These are phyloP conservation scores for Phaedon cochleariae DNA, from an alignment of 2,888 invertebrate species.

Conservation along the genomic window DNA sequence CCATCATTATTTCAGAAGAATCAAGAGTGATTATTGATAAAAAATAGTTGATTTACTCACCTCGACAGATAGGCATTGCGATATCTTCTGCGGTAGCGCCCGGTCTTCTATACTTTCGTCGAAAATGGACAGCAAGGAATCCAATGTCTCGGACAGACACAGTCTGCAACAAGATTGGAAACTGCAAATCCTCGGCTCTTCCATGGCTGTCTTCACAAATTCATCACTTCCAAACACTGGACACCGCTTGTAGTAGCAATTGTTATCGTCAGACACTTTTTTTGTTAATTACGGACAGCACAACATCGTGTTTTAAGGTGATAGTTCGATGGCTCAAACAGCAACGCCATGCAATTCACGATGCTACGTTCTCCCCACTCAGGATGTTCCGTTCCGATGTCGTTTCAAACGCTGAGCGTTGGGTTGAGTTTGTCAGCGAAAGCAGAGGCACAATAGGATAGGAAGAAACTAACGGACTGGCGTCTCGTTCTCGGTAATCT, in stretches of 20 bases:
- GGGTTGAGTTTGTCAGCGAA: conserved; percentile 21
- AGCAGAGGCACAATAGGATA: conserved; percentile 39
- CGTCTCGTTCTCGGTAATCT: conserved; percentile 5
- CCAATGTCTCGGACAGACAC: conserved; percentile 57
- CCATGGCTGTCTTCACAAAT: conserved; percentile 25
- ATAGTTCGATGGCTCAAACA: conserved; percentile 34
- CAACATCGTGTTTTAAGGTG: conserved; percentile 3
- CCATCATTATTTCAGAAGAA: neutral
- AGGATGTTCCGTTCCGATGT: conserved; percentile 35
- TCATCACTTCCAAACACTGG: neutral
- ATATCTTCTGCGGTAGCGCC: conserved; percentile 71
- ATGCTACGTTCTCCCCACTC: conserved; percentile 42
- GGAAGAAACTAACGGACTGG: conserved; percentile 31
- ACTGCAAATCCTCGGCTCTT: conserved; percentile 44
- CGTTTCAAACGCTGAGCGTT: conserved; percentile 36
- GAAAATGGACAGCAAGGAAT: conserved; percentile 56
- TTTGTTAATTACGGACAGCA: neutral
- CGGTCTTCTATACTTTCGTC: conserved; percentile 49
- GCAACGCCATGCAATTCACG: conserved; percentile 44
- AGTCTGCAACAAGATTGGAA: conserved; percentile 59
- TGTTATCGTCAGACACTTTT: neutral
- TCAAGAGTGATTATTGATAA: conserved; percentile 16
- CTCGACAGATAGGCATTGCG: conserved; percentile 72
- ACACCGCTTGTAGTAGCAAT: neutral
- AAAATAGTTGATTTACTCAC: conserved; percentile 62